Base-by-base conservation (phyloP, 2,888 invertebrate species). In the Agrochola circellaris region DNA sequence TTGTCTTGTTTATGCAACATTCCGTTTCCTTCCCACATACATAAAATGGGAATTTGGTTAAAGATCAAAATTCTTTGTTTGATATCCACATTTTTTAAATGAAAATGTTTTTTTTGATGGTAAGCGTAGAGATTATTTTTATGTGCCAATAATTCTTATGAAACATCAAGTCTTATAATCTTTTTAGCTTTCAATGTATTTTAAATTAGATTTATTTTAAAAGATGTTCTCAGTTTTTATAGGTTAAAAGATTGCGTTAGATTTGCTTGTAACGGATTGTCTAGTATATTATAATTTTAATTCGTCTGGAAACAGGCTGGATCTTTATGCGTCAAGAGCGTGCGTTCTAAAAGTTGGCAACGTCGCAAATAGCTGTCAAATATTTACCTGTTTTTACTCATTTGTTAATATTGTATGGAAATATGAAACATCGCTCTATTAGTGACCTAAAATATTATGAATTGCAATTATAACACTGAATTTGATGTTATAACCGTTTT, bases 1-100 rank as follows among this genome's bases (percentile, higher is more conserved):
- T 86, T 86, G 81, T 86, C 79, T 86, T 85, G 75, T 81, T 80
- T 85, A 79, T 77, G 51, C 73, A 66, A 51, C n/a, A n/a, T n/a
- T n/a, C n/a, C n/a, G n/a, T n/a, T n/a, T n/a, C 64, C 61, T 73
- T 67, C 71, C 69, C 69, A 82, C 62, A 73, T 72, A 75, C 60
- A 56, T 74, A 62, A 61, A 73, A 60, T 75, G 64, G 23, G 48
- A 61, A 69, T 77, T 75, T 74, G 45, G 67, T 58, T 51, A 66
- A 77, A 73, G 34, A 70, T 48, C 62, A 65, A 7, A 26, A 75
- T 69, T 58, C 34, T 77, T 73, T 82, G 65, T 79, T 69, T 74
- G n/a, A 34, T 65, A 65, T 26, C 23, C n/a, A 70, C 26, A 26
- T 51, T 58, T 68, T 71, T 62, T 23, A 42, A 79, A 76, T 11